Percentiles rank a stretch among this genome's conserved stretches.
Evolutionary conservation across 2,113 vertebrate species (phyloP).

Genomic region (Taurulus bubalis): DNA sequence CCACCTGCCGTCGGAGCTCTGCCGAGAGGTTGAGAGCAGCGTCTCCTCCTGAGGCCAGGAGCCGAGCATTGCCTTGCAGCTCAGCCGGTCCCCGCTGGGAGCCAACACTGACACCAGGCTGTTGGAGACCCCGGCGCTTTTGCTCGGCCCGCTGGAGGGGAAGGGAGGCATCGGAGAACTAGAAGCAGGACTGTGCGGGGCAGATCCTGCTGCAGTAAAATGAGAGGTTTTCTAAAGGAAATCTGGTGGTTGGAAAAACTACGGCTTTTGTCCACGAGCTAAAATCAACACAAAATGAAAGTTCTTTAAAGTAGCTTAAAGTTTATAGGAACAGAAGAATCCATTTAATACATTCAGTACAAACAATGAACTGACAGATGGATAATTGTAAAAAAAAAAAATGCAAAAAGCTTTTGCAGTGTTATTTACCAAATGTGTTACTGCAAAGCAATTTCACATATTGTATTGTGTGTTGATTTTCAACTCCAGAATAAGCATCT

Average conservation of each 20-base stretch:
- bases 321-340: background rate
- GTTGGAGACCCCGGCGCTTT: background rate
- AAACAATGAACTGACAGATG: background rate
- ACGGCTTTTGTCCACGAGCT: background rate
- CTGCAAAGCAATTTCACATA: constrained; percentile 12
- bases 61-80: background rate
- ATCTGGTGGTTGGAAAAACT: background rate
- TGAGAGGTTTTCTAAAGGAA: background rate
- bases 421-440: background rate
- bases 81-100: background rate
- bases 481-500: constrained; percentile 24
- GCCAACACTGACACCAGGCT: background rate
- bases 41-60: background rate
- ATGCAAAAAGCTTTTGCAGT: background rate
- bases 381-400: background rate
- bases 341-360: background rate
- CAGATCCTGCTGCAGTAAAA: background rate
- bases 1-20: background rate
- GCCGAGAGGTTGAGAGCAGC: background rate
- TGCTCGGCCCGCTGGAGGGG: background rate
- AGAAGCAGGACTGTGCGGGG: background rate
- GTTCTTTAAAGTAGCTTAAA: background rate
- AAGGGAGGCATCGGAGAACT: background rate
- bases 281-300: background rate
- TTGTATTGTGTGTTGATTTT: constrained; percentile 10